Conservation (phyloP, 2,797 vertebrate genomes). For the Coranthus polyacanthus region DNA sequence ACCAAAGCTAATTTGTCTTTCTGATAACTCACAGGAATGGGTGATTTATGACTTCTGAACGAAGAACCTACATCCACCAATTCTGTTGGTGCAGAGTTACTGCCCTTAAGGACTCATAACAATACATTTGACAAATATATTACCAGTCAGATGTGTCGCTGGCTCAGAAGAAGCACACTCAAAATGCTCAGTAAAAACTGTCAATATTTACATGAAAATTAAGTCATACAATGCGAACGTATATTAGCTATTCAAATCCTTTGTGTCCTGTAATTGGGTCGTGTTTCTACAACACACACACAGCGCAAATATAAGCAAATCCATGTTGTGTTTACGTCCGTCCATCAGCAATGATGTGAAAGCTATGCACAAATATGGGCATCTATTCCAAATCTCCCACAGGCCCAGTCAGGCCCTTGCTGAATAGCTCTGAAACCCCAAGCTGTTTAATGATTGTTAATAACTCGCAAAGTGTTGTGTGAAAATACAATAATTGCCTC, state of each 20-base stretch:
- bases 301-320: background rate
- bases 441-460: constrained; percentile 57
- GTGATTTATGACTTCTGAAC: no score
- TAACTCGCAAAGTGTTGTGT: constrained; percentile 28
- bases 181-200: constrained; percentile 6
- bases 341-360: background rate
- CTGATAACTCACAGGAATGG: constrained; percentile 8
- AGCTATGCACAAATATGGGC: constrained; percentile 1
- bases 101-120: constrained; percentile 17
- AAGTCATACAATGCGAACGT: constrained; percentile 1
- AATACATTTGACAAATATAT: constrained; percentile 27
- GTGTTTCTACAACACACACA: background rate
- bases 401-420: background rate
- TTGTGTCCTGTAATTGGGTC: background rate
- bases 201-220: background rate
- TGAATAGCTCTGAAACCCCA: constrained; percentile 43
- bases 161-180: no score
- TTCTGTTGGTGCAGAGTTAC: no score
- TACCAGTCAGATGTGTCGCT: background rate
- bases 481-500: constrained; percentile 38
- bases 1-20: constrained; percentile 1
- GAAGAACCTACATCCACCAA: no score
- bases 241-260: background rate
- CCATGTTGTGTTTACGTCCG: background rate
- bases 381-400: constrained; percentile 5